Evolutionary conservation across 2,888 invertebrate species (phyloP), one percentile per base, ranked within the genome.

Genomic region (Tiliacea aurago): DNA sequence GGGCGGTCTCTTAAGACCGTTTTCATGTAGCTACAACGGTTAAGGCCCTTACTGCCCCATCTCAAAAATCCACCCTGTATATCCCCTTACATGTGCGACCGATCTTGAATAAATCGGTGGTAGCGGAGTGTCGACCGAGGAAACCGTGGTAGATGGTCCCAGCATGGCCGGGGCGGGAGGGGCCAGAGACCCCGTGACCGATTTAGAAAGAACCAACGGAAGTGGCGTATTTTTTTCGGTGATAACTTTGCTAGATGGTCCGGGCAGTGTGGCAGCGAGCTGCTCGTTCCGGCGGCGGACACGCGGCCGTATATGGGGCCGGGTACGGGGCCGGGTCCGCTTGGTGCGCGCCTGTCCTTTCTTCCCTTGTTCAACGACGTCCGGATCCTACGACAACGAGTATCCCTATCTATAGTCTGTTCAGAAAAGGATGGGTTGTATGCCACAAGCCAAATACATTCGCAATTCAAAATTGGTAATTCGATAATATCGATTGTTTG

Each of bases 331-430:
- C 33, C 65, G 45, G 10, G 10, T 18, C 33, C 33, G 45, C 28
- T 10, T 33, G 33, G 0, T 49, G 37, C 49, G 20, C 37, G 1
- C 23, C 28, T 10, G 10, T 1, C 0, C 18, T 18, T 11, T 11
- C 23, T 6, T 7, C 18, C 2, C 62, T 7, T 45, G 45, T 23
- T 11, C 37, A 20, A 51, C 61, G 41, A 33, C 64, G n/a, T 28
- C 78, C 53, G 65, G 56, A 15, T 56, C 81, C 76, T 75, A 66
- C 56, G 76, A 56, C 76, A 81, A 79, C 53, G 62, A 70, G 58
- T 43, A 70, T 66, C 58, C 61, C 79, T 75, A 69, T 77, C 78
- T 77, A 41, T 61, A 69, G 45, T 77, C 51, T 75, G 62, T 62
- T 49, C 49, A 64, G 15, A 73, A 43, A 61, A 45, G 20, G 2